Conservation (phyloP, 2,797 vertebrate genomes). For the Sebastes iracundus region DNA sequence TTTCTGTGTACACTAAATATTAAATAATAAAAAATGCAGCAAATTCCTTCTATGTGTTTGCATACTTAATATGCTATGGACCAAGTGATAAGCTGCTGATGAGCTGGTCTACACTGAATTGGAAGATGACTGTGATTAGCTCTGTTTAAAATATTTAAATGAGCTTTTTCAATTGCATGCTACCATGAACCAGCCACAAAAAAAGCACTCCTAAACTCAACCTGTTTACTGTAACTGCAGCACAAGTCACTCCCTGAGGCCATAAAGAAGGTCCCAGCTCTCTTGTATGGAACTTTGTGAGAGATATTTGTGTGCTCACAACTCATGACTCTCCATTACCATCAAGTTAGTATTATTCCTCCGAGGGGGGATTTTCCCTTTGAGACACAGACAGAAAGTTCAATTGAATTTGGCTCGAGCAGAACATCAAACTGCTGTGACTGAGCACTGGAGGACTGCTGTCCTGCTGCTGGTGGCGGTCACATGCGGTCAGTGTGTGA, state of each 20-base stretch:
- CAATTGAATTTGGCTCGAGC: slow-evolving; percentile 27
- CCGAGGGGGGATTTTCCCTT: slow-evolving; percentile 27
- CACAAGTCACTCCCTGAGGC: neutral
- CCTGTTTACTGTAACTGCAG: neutral
- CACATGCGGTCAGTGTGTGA: neutral
- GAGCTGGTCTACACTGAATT: neutral
- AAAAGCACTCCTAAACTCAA: neutral
- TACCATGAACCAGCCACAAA: neutral
- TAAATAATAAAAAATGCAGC: too few species aligned
- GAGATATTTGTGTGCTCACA: neutral
- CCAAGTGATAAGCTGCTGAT: neutral
- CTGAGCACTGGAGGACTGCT: neutral
- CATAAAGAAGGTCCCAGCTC: neutral
- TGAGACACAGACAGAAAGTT: slow-evolving; percentile 37
- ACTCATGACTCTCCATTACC: neutral
- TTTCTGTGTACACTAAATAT: neutral
- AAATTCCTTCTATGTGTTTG: neutral
- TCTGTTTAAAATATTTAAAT: neutral
- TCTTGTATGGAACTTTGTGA: neutral
- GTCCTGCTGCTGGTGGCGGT: neutral
- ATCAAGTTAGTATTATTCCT: slow-evolving; percentile 21
- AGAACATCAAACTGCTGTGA: slow-evolving; percentile 29
- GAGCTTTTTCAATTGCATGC: neutral
- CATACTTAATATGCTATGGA: neutral
- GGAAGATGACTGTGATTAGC: neutral